Conservation (phyloP, 2,113 vertebrate species). For the Orcinus orca region DNA sequence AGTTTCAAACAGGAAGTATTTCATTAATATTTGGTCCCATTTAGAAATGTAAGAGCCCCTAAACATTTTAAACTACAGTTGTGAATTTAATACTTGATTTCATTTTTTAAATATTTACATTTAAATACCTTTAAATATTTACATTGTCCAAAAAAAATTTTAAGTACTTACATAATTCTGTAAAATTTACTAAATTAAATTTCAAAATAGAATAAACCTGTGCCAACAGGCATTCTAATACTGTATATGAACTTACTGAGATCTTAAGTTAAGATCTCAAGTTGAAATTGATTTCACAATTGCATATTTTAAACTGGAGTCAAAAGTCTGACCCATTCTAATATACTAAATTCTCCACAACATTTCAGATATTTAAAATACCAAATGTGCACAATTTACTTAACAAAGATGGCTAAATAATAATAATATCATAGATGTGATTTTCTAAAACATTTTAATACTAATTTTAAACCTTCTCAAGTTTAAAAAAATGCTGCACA, state of each 20-base stretch:
- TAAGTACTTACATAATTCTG: neutral
- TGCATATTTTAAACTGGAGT: neutral
- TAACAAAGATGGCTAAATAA: neutral
- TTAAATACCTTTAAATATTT: neutral
- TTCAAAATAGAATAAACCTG: neutral
- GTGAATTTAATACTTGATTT: neutral
- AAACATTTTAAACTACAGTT: constrained; percentile 8
- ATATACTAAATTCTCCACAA: neutral
- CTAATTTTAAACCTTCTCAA: neutral
- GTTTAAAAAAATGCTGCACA: neutral
- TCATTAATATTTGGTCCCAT: neutral
- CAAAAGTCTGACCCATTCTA: neutral
- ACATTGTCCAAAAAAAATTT: neutral
- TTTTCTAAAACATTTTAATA: neutral
- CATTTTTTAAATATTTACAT: neutral
- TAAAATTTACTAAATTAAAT: neutral
- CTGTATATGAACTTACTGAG: neutral
- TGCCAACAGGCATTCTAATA: neutral
- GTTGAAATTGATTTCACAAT: neutral
- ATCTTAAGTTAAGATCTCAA: neutral
- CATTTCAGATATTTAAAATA: neutral
- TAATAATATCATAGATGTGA: neutral
- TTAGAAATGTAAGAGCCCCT: neutral
- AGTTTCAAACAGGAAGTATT: neutral
- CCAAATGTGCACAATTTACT: neutral